phyloP scores from a whole-genome alignment of 2,797 vertebrate species.

The Cichlasoma orientale region DNA sequence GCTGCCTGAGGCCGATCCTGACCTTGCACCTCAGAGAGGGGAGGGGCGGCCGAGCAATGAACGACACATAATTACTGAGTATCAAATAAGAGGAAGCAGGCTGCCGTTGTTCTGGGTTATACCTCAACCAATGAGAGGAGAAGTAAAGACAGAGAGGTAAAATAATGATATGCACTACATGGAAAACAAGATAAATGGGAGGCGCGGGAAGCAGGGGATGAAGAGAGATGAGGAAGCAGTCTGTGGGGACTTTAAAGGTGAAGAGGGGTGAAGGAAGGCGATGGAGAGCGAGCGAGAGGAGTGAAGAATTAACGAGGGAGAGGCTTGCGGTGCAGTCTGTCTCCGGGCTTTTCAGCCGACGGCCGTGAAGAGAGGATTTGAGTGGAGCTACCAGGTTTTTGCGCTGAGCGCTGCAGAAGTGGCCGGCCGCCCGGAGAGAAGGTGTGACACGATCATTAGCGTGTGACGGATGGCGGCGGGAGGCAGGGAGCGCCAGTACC shows the following conservation, averaged over 20 bases:
- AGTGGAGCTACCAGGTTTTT: slow-evolving; percentile 69
- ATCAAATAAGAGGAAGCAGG: slow-evolving; percentile 14
- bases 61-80: not conserved
- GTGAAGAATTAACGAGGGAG: slow-evolving; percentile 60
- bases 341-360: slow-evolving; percentile 60
- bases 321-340: slow-evolving; percentile 51
- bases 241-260: slow-evolving; percentile 69
- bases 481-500: slow-evolving; percentile 73
- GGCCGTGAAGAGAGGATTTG: slow-evolving; percentile 63
- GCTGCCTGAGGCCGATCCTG: slow-evolving; percentile 37
- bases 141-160: slow-evolving; percentile 19
- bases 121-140: slow-evolving; percentile 2
- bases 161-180: slow-evolving; percentile 27
- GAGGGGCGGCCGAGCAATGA: not conserved
- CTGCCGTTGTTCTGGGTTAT: not conserved
- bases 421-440: slow-evolving; percentile 73
- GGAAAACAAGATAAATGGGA: slow-evolving; percentile 54
- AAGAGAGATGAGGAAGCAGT: slow-evolving; percentile 55
- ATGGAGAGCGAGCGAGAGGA: slow-evolving; percentile 39
- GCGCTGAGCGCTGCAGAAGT: slow-evolving; percentile 79
- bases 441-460: slow-evolving; percentile 82
- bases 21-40: slow-evolving; percentile 33
- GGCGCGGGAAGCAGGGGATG: slow-evolving; percentile 41
- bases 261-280: slow-evolving; percentile 58
- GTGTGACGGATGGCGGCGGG: slow-evolving; percentile 79